phyloP scores from a whole-genome alignment of 1,140 invertebrate species.

The Anagrus nilaparvatae region DNA sequence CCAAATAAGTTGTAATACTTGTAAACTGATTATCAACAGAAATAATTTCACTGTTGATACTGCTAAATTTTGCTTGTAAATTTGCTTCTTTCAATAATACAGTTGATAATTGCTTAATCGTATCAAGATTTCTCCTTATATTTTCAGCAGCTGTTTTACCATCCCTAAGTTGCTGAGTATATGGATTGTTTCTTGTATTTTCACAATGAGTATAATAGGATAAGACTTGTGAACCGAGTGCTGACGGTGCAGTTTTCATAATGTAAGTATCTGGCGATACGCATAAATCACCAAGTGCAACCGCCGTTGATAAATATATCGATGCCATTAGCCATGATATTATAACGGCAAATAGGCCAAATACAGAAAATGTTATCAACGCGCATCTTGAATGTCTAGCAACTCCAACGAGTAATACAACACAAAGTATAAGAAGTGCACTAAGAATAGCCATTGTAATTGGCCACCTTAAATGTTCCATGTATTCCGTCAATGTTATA shows the following conservation, averaged over 20 bases:
- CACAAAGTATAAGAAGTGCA: slow-evolving; percentile 66
- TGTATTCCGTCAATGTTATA: slow-evolving; percentile 42
- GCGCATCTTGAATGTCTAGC: slow-evolving; percentile 72
- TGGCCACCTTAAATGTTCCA: slow-evolving; percentile 63
- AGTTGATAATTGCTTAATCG: slow-evolving; percentile 50
- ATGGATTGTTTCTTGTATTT: slow-evolving; percentile 63
- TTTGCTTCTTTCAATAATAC: slow-evolving; percentile 50
- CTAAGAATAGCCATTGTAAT: slow-evolving; percentile 67
- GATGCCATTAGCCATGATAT: slow-evolving; percentile 81
- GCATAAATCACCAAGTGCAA: slow-evolving; percentile 69
- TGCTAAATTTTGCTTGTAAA: slow-evolving; percentile 58
- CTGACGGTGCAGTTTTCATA: slow-evolving; percentile 27
- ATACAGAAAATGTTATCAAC: slow-evolving; percentile 74
- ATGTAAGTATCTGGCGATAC: slow-evolving; percentile 56
- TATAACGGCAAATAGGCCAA: slow-evolving; percentile 81
- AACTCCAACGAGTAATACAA: slow-evolving; percentile 71
- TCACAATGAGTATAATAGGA: slow-evolving; percentile 78
- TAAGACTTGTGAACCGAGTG: slow-evolving; percentile 50
- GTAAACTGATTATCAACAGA: slow-evolving; percentile 49
- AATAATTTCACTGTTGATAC: slow-evolving; percentile 60
- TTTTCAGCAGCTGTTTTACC: slow-evolving; percentile 61
- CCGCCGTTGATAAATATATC: slow-evolving; percentile 67
- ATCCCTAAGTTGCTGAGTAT: slow-evolving; percentile 63
- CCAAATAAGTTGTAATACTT: slow-evolving; percentile 55
- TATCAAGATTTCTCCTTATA: slow-evolving; percentile 54